These are phyloP conservation scores for Saccopteryx bilineata DNA, from an alignment of 2,113 vertebrate genomes.

Conservation along the genomic window DNA sequence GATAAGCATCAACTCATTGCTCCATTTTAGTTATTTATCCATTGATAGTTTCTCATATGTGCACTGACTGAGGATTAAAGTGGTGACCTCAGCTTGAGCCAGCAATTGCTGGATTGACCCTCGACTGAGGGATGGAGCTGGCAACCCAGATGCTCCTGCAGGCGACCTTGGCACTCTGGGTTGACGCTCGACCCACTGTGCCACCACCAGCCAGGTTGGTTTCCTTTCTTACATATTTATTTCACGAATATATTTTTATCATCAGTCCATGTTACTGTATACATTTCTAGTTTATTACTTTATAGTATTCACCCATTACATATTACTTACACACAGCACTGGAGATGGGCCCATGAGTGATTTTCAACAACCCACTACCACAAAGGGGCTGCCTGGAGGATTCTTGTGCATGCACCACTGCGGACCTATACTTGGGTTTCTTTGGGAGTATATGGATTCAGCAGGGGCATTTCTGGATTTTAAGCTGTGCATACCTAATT, in stretches of 20 bases:
- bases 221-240: conserved; percentile 10
- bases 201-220: neutral
- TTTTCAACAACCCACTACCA: neutral
- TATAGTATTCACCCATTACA: neutral
- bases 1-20: too few relatives aligned
- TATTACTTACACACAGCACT: neutral
- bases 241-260: neutral
- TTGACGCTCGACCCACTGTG: too few relatives aligned
- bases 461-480: neutral
- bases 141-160: too few relatives aligned
- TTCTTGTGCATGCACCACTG: neutral
- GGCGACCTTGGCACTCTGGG: too few relatives aligned
- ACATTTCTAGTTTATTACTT: neutral
- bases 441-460: neutral
- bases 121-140: too few relatives aligned
- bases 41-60: too few relatives aligned
- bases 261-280: neutral
- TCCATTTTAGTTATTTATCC: too few relatives aligned
- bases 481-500: neutral
- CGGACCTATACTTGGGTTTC: neutral
- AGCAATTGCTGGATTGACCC: too few relatives aligned
- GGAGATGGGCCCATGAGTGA: neutral
- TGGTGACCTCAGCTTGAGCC: too few relatives aligned
- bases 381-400: neutral
- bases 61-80: too few relatives aligned